Evolutionary conservation across 1,140 invertebrate genomes (phyloP).

Genomic region (Tribolium castaneum): DNA sequence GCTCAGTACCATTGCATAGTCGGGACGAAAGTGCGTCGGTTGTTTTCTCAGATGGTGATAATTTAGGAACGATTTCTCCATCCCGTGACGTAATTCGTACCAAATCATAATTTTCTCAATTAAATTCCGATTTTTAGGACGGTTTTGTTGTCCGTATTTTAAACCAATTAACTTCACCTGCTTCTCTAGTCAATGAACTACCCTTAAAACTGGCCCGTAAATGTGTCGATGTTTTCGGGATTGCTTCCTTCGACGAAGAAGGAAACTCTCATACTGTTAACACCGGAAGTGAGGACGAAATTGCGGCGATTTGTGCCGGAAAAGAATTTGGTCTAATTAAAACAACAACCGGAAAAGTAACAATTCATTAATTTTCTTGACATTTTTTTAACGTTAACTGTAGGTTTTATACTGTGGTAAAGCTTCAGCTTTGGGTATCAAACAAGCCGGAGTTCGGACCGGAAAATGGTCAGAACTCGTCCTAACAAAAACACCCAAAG

Average conservation of each 20-base stretch:
- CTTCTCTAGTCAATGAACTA: conserved; percentile 73
- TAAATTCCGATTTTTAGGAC: conserved; percentile 70
- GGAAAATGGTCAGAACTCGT: conserved; percentile 81
- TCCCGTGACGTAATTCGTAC: conserved; percentile 76
- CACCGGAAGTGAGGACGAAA: conserved; percentile 77
- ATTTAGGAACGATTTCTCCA: conserved; percentile 82
- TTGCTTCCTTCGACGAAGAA: conserved; percentile 78
- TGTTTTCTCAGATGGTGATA: conserved; percentile 87
- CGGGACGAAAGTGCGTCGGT: conserved; percentile 74
- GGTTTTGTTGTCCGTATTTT: conserved; percentile 84
- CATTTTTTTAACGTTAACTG: conserved; percentile 25
- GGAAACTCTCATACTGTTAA: conserved; percentile 65
- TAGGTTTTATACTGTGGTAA: conserved; percentile 84
- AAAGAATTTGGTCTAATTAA: conserved; percentile 88
- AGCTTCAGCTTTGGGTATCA: conserved; percentile 78
- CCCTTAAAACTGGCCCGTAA: conserved; percentile 84
- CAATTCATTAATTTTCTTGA: neutral
- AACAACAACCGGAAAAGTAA: conserved; percentile 82
- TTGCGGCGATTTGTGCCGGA: conserved; percentile 74
- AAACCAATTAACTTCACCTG: conserved; percentile 73
- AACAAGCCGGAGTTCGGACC: conserved; percentile 68
- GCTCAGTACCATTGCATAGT: conserved; percentile 73
- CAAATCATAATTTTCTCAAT: conserved; percentile 16
- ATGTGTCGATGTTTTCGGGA: conserved; percentile 81
- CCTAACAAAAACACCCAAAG: conserved; percentile 80